A percentile compares a stretch with the other conserved stretches of the same genome.
Conservation (phyloP, 2,113 vertebrate genomes). For the Osmerus eperlanus region DNA sequence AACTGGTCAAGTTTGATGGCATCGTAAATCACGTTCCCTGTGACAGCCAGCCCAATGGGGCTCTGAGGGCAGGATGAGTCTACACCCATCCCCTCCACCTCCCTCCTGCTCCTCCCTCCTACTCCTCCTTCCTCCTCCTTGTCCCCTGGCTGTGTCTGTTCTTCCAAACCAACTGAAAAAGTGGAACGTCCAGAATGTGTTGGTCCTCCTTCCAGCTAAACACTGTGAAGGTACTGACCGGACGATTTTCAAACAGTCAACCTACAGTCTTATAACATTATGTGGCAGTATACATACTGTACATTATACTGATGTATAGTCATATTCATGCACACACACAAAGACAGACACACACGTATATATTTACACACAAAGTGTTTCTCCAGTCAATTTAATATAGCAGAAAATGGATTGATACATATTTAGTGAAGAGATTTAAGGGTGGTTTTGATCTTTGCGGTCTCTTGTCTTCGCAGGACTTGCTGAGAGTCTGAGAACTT, state of each 20-base stretch:
- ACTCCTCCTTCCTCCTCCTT: background rate
- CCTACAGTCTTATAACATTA: too few species aligned
- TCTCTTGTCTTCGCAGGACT: constrained; percentile 2
- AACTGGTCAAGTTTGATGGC: constrained; percentile 55
- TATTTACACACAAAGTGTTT: constrained; percentile 2
- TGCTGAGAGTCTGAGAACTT: constrained; percentile 29
- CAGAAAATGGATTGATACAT: too few species aligned
- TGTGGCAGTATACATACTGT: too few species aligned
- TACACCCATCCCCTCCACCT: constrained; percentile 46
- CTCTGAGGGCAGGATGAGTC: constrained; percentile 58
- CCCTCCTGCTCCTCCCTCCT: too few species aligned
- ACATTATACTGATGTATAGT: too few species aligned
- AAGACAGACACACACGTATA: background rate
- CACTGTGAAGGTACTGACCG: too few species aligned
- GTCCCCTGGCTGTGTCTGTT: constrained; percentile 61
- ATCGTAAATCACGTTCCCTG: constrained; percentile 66
- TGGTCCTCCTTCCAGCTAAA: background rate
- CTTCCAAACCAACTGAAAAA: constrained; percentile 37
- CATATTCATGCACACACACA: background rate
- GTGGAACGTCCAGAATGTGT: constrained; percentile 54
- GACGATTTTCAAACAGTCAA: too few species aligned
- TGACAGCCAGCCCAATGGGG: constrained; percentile 64
- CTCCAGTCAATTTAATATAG: too few species aligned
- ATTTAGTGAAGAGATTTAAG: too few species aligned
- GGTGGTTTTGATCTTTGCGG: too few species aligned